These are phyloP conservation scores for Solenopsis invicta DNA, from an alignment of 1,140 invertebrate genomes.

Conservation along the genomic window DNA sequence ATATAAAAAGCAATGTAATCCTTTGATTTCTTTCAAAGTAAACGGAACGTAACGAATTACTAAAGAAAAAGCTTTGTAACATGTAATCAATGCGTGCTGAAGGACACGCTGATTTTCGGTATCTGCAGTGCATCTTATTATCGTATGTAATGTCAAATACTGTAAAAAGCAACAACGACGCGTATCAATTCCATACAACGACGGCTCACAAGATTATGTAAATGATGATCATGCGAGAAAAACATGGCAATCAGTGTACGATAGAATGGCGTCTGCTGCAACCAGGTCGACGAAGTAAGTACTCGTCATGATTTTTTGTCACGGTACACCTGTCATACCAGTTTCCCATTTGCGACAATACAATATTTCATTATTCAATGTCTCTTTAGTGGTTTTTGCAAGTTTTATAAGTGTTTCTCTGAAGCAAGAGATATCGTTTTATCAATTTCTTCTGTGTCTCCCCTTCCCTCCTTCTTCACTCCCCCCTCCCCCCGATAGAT, in stretches of 20 bases:
- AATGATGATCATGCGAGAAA: conserved; percentile 63
- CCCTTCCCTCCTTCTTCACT: too few species aligned
- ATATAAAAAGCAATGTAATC: not conserved
- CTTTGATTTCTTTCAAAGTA: not conserved
- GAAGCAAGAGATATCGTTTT: conserved; percentile 1
- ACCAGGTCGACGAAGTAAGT: conserved; percentile 53
- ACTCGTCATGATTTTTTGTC: conserved; percentile 50
- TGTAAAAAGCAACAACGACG: conserved; percentile 51
- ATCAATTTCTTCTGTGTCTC: conserved; percentile 5
- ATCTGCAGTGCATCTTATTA: not conserved
- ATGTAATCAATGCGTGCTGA: not conserved
- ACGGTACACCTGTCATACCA: conserved; percentile 32
- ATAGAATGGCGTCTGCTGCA: conserved; percentile 35
- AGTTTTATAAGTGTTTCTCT: conserved; percentile 33
- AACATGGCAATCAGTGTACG: conserved; percentile 32
- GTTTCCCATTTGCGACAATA: conserved; percentile 12
- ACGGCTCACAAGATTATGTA: conserved; percentile 56
- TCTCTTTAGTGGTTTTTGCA: conserved; percentile 13
- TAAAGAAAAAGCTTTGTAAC: not conserved
- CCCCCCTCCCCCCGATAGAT: not conserved
- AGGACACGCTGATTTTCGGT: not conserved
- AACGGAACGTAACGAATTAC: not conserved
- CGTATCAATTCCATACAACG: conserved; percentile 25
- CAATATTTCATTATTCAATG: conserved; percentile 47
- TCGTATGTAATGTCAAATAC: not conserved